Evolutionary conservation across 2,797 vertebrate genomes (phyloP).

Genomic region (Lophotriccus pileatus): DNA sequence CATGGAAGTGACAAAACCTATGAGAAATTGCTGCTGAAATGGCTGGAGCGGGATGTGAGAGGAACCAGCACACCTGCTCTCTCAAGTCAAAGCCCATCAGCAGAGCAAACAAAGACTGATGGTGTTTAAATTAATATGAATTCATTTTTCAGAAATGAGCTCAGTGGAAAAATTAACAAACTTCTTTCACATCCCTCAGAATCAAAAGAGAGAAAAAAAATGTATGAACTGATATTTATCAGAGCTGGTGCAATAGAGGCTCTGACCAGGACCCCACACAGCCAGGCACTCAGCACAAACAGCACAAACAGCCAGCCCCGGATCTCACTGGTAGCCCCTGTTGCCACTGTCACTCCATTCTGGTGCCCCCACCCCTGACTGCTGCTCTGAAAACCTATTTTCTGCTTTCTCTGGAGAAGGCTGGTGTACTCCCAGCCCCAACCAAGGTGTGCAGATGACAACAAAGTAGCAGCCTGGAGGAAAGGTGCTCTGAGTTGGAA

Average conservation of each 20-base stretch:
- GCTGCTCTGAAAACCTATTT: background rate
- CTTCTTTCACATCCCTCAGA: background rate
- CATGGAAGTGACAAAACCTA: constrained; percentile 53
- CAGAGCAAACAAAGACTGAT: constrained; percentile 56
- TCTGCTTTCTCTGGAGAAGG: background rate
- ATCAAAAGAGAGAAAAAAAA: background rate
- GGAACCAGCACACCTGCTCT: constrained; percentile 59
- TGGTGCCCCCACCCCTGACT: background rate
- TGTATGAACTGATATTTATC: background rate
- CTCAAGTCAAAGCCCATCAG: constrained; percentile 68
- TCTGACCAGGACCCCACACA: background rate
- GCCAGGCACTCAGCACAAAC: background rate
- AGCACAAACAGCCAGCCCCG: background rate
- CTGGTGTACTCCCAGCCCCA: background rate
- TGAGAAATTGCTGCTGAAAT: constrained; percentile 59
- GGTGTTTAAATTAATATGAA: constrained; percentile 62
- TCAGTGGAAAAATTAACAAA: background rate
- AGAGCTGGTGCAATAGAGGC: background rate
- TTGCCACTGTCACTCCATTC: fast-evolving
- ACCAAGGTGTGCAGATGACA: fast-evolving
- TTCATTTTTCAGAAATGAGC: constrained; percentile 33
- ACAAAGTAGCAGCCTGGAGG: background rate
- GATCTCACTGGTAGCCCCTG: background rate
- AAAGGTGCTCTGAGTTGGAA: background rate
- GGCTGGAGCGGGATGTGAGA: constrained; percentile 51